phyloP scores from a whole-genome alignment of 2,113 vertebrate species.

The Proterorhinus semilunaris region DNA sequence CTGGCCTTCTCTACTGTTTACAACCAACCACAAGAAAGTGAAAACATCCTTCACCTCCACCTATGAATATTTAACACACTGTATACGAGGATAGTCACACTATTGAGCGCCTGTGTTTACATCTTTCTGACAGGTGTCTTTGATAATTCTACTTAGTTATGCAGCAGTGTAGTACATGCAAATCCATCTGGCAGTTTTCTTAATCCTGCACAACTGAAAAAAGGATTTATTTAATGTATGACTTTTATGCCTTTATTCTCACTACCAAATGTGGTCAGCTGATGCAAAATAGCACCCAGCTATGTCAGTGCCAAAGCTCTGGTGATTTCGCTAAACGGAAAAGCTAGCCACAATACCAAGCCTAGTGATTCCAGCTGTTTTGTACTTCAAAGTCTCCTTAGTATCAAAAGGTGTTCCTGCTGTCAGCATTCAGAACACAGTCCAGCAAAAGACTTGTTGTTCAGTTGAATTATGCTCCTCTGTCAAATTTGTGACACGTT shows the following conservation, averaged over 20 bases:
- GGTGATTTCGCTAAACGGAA: constrained; percentile 31
- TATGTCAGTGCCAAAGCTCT: constrained; percentile 22
- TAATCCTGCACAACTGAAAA: not conserved
- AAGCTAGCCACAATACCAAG: constrained; percentile 13
- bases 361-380: constrained; percentile 30
- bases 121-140: constrained; percentile 27
- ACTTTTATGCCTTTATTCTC: constrained; percentile 19
- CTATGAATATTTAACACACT: constrained; percentile 46
- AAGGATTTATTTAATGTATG: constrained; percentile 7
- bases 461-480: not conserved
- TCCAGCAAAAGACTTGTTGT: constrained; percentile 1
- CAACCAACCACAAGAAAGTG: constrained; percentile 9
- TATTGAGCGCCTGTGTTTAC: constrained; percentile 5
- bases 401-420: constrained; percentile 19
- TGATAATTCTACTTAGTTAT: constrained; percentile 6
- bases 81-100: constrained; percentile 9
- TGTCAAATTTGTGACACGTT: constrained; percentile 1
- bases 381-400: constrained; percentile 42
- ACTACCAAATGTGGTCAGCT: constrained; percentile 18
- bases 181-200: constrained; percentile 3
- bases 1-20: constrained; percentile 24
- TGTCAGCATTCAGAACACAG: constrained; percentile 10
- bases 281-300: constrained; percentile 30
- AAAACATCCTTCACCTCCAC: constrained; percentile 34
- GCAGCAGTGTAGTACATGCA: not conserved